A percentile compares a stretch with the other conserved stretches of the same genome.
Conservation (phyloP, 2,888 invertebrate genomes). For the Tyria jacobaeae region DNA sequence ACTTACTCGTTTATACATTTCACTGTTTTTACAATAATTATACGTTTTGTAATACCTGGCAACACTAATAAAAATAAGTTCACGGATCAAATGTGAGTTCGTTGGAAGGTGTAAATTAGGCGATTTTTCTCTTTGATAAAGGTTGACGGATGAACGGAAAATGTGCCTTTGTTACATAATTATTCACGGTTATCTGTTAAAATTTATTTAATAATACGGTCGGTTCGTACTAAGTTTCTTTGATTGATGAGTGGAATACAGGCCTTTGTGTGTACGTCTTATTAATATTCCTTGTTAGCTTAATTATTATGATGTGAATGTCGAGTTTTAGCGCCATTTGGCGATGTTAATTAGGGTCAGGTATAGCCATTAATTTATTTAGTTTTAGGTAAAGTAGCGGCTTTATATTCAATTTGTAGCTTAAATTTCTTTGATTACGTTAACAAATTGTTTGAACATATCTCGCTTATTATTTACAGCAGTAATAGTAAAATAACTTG, state of each 20-base stretch:
- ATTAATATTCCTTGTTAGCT: slow-evolving; percentile 48
- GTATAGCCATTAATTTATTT: slow-evolving; percentile 3
- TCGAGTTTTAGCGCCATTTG: slow-evolving; percentile 12
- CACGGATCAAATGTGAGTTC: slow-evolving; percentile 68
- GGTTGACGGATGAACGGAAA: slow-evolving; percentile 79
- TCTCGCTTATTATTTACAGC: too few relatives aligned
- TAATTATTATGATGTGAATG: slow-evolving; percentile 45
- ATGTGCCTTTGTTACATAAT: slow-evolving; percentile 77
- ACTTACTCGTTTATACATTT: too few relatives aligned
- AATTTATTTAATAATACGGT: slow-evolving; percentile 81
- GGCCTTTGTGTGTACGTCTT: slow-evolving; percentile 54
- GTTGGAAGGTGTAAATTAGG: slow-evolving; percentile 81
- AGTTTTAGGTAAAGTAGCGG: neutral
- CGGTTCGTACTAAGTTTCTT: slow-evolving; percentile 46
- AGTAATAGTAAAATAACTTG: too few relatives aligned
- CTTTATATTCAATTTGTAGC: neutral
- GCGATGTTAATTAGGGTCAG: slow-evolving; percentile 15
- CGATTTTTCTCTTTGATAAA: slow-evolving; percentile 83
- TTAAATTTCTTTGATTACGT: neutral
- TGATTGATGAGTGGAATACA: slow-evolving; percentile 70
- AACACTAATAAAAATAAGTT: slow-evolving; percentile 56
- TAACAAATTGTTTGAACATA: too few relatives aligned
- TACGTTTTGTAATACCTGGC: slow-evolving; percentile 30
- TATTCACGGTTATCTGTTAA: slow-evolving; percentile 81
- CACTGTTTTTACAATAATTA: too few relatives aligned